Conservation (phyloP, 2,797 vertebrate species). For the Myotis vivesi region DNA sequence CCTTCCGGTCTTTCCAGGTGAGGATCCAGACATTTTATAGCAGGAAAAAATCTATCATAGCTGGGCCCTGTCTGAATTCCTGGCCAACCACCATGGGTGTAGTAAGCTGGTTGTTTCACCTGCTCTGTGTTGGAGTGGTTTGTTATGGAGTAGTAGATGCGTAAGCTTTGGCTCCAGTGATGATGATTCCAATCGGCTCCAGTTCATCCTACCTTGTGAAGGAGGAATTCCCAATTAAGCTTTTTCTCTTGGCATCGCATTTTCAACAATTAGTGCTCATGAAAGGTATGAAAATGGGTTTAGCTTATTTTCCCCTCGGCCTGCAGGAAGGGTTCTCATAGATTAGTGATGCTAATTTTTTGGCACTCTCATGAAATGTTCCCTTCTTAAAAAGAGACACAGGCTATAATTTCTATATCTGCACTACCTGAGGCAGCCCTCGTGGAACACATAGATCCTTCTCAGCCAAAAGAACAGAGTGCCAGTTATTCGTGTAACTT, state of each 20-base stretch:
- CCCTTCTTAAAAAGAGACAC: conserved; percentile 39
- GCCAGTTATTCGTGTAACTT: background rate
- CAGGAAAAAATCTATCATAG: background rate
- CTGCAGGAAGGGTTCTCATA: conserved; percentile 18
- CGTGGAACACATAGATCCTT: conserved; percentile 6
- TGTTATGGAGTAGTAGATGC: background rate
- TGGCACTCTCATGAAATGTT: conserved; percentile 54
- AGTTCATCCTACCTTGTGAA: background rate
- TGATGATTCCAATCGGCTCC: background rate
- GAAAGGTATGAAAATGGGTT: conserved; percentile 13
- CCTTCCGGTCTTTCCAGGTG: background rate
- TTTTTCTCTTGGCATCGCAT: background rate
- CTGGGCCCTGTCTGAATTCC: background rate
- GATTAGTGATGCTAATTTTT: conserved; percentile 66
- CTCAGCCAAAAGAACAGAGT: background rate
- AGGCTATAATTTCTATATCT: conserved; percentile 62
- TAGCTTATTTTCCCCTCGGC: background rate
- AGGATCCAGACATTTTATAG: background rate
- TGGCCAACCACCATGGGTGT: background rate
- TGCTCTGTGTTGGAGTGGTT: background rate
- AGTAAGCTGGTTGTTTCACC: background rate
- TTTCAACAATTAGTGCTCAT: conserved; percentile 18
- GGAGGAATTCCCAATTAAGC: background rate
- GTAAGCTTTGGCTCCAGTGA: background rate
- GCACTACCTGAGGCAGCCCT: background rate